These are phyloP conservation scores for Sebastes flavidus DNA, from an alignment of 2,797 vertebrate species.

Conservation along the genomic window DNA sequence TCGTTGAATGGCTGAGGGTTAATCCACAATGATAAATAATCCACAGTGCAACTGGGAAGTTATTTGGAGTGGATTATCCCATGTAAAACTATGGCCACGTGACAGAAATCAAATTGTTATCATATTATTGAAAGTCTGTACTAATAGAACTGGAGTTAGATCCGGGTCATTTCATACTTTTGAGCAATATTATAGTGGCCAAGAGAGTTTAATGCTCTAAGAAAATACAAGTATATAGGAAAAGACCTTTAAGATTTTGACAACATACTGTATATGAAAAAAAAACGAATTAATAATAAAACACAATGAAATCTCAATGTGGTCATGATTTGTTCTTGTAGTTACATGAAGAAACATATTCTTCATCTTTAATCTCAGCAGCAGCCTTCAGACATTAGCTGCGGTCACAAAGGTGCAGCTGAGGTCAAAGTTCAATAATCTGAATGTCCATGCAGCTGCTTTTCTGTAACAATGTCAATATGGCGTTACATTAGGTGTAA, in stretches of 20 bases:
- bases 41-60: neutral
- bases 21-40: neutral
- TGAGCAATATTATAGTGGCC: too few relatives aligned
- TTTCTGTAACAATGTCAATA: neutral
- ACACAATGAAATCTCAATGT: neutral
- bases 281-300: accelerated
- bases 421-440: neutral
- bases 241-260: neutral
- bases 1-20: neutral
- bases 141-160: neutral
- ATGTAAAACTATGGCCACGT: neutral
- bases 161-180: neutral
- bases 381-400: neutral
- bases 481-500: neutral
- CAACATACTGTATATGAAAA: neutral
- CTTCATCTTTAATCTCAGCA: neutral
- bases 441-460: neutral
- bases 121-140: too few relatives aligned
- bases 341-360: neutral
- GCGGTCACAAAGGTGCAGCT: neutral
- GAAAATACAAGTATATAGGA: neutral
- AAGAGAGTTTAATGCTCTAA: neutral
- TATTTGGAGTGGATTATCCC: neutral
- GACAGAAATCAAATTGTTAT: neutral
- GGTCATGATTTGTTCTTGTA: neutral